Evolutionary conservation across 1,140 invertebrate species (phyloP).

Genomic region (Anadara kagoshimensis): DNA sequence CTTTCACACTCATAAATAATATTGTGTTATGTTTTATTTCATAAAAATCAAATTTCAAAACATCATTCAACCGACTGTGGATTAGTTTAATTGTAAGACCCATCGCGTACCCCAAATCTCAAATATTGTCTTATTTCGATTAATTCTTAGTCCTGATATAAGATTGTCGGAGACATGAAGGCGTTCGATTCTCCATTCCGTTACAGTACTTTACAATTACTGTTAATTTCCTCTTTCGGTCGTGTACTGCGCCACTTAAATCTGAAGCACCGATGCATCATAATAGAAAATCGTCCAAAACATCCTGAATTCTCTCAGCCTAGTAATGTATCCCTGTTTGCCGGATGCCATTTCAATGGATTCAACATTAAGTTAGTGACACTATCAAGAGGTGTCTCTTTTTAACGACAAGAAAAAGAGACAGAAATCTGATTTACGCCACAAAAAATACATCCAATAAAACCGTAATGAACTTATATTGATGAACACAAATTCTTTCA

Average conservation of each 20-base stretch:
- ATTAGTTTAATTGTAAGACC: no score
- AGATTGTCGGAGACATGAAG: no score
- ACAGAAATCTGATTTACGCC: conserved; percentile 41
- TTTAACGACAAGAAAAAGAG: conserved; percentile 41
- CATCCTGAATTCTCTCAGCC: conserved; percentile 41
- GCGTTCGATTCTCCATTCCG: conserved; percentile 11
- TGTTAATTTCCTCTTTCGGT: conserved; percentile 46
- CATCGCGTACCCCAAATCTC: no score
- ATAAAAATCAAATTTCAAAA: no score
- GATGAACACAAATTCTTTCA: not conserved
- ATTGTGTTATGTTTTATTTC: no score
- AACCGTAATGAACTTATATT: no score
- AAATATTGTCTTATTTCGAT: no score
- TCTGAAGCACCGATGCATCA: conserved; percentile 35
- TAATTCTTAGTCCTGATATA: no score
- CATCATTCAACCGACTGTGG: no score
- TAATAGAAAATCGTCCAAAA: conserved; percentile 45
- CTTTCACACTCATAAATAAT: no score
- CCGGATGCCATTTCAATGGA: conserved; percentile 41
- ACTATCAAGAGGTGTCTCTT: conserved; percentile 42
- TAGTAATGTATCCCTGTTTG: conserved; percentile 41
- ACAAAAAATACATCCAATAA: no score
- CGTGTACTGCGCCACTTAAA: conserved; percentile 38
- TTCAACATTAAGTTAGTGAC: conserved; percentile 44
- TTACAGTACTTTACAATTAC: conserved; percentile 34